Conservation (phyloP, 2,113 vertebrate species). For the Psilopogon haemacephalus region DNA sequence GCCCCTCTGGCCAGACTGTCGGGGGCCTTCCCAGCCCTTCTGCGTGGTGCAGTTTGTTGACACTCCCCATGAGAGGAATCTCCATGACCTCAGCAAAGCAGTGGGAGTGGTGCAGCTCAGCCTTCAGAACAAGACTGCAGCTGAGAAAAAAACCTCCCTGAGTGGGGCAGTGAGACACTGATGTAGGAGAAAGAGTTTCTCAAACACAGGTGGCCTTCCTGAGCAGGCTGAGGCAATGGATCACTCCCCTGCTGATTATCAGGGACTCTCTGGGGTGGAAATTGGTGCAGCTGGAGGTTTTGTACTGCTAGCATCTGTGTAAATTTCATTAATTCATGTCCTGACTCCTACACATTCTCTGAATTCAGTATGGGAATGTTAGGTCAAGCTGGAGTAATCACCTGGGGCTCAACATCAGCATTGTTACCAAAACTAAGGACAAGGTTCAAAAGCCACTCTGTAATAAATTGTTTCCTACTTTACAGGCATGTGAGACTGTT, state of each 20-base stretch:
- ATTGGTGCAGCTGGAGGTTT: neutral
- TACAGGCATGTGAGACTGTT: neutral
- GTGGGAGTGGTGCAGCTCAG: neutral
- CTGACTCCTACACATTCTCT: neutral
- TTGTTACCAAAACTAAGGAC: neutral
- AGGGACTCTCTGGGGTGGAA: neutral
- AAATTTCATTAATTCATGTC: neutral
- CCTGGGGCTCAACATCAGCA: neutral
- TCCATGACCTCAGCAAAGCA: neutral
- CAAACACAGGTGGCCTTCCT: neutral
- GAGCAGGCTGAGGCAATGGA: rapidly evolving
- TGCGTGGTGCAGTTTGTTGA: too few relatives aligned
- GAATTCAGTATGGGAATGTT: neutral
- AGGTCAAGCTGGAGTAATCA: neutral
- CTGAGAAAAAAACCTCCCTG: neutral
- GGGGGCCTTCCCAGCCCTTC: neutral
- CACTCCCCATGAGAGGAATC: neutral
- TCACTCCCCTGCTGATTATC: neutral
- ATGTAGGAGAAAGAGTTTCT: neutral
- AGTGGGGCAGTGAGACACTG: neutral
- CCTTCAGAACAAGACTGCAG: neutral
- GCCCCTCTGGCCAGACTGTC: neutral
- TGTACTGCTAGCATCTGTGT: neutral
- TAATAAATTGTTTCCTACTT: neutral
- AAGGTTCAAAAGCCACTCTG: neutral